phyloP scores from a whole-genome alignment of 2,888 invertebrate species.

The Eretmocerus hayati region DNA sequence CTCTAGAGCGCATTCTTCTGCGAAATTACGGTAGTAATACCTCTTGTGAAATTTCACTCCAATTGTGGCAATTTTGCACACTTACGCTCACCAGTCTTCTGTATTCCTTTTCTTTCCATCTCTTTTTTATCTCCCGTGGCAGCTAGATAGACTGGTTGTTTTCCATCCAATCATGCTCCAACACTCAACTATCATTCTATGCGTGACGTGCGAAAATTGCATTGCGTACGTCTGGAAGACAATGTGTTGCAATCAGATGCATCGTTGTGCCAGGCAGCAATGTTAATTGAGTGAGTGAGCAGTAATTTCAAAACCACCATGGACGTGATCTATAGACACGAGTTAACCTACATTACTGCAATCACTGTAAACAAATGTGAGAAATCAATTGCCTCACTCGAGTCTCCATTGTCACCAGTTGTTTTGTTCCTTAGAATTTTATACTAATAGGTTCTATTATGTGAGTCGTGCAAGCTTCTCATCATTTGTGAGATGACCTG shows the following conservation, averaged over 20 bases:
- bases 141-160: conserved; percentile 14
- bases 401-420: neutral
- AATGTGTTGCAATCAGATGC: conserved; percentile 1
- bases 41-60: conserved; percentile 18
- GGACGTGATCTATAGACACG: conserved; percentile 4
- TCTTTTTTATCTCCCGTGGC: conserved; percentile 2
- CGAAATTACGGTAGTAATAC: conserved; percentile 12
- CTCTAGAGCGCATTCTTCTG: too few species aligned
- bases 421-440: neutral
- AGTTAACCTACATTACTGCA: conserved; percentile 13
- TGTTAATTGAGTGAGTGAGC: conserved; percentile 6
- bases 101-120: conserved; percentile 2
- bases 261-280: neutral
- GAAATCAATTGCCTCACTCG: neutral
- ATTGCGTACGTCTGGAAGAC: neutral
- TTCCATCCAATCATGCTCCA: conserved; percentile 11
- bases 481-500: too few species aligned
- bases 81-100: conserved; percentile 16
- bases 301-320: conserved; percentile 12
- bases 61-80: conserved; percentile 19
- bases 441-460: too few species aligned
- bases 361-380: conserved; percentile 2
- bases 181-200: neutral
- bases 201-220: neutral
- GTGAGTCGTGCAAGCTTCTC: too few species aligned